Base-by-base conservation (phyloP, 2,797 vertebrate genomes). In the Hafferia zeledoni region DNA sequence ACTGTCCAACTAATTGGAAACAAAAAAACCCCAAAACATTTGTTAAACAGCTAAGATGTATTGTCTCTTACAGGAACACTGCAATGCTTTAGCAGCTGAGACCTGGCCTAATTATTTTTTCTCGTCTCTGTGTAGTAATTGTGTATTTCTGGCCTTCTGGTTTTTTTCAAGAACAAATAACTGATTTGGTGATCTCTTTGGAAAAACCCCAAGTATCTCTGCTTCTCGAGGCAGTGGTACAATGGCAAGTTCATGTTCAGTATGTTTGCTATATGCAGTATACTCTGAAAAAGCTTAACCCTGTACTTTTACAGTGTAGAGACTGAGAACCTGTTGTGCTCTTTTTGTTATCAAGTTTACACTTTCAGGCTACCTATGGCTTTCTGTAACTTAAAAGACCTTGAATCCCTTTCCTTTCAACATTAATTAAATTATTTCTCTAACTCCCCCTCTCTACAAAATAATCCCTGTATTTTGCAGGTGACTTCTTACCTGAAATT, bases 141-240 rank as follows among this genome's bases (percentile, higher is more conserved):
- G 37, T 80, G 50, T 91, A 92, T 93, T 96, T 95, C 92, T 93
- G 87, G 71, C 76, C 18, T 96, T 91, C 24, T 44, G 18, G 7
- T 15, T 68, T 68, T 52, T 39, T 37, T 12, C 75, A 65, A 83
- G 68, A 80, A 28, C 9, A 49, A 78, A 47, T 43, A 70, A 75
- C 3, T 57, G 41, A n/a, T 67, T 61, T 72, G 17, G 6, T 53
- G 41, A 33, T 53, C 6, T 50, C 24, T 75, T 35, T n/a, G 35
- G 35, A 50, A 59, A 89, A 86, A 92, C 44, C 60, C 7, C 68
- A 91, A 82, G 80, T 74, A 70, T 82, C 87, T 92, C 81, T 57
- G 46, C 82, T 93, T 93, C 92, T 85, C 70, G 87, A 95, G 82
- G 75, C 61, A 89, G 23, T 60, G 39, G 23, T 89, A 39, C 53